Conservation (phyloP, 2,797 vertebrate species). For the Tokudaia tokunoshimensis region DNA sequence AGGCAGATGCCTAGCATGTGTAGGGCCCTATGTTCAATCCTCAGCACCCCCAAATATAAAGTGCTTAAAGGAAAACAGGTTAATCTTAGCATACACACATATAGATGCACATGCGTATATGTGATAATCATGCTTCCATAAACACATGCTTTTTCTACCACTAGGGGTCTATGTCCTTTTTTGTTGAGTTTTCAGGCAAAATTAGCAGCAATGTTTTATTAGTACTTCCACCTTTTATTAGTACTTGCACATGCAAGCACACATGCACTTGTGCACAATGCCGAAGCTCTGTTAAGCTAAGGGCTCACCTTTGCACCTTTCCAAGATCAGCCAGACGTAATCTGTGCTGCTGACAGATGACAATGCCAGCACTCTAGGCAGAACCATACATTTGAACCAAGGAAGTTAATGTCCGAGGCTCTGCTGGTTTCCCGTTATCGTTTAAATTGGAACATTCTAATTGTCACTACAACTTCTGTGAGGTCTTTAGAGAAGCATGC, state of each 20-base stretch:
- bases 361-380: neutral
- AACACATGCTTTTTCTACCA: slow-evolving; percentile 8
- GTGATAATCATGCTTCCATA: neutral
- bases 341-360: slow-evolving; percentile 5
- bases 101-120: no score
- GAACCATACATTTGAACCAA: neutral
- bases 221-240: neutral
- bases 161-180: neutral
- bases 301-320: slow-evolving; percentile 20
- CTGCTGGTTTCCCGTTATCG: slow-evolving; percentile 47
- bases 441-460: slow-evolving; percentile 60
- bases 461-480: slow-evolving; percentile 56
- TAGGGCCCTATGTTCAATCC: neutral
- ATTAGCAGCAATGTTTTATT: slow-evolving; percentile 46
- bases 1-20: neutral
- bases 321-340: neutral
- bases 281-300: neutral
- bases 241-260: neutral
- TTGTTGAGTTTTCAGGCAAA: neutral
- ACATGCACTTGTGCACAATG: neutral
- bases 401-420: slow-evolving; percentile 23
- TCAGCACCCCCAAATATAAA: neutral
- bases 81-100: neutral
- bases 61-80: neutral
- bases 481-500: slow-evolving; percentile 9